phyloP scores from a whole-genome alignment of 2,888 invertebrate genomes.

The Pseudolycoriella hygida region DNA sequence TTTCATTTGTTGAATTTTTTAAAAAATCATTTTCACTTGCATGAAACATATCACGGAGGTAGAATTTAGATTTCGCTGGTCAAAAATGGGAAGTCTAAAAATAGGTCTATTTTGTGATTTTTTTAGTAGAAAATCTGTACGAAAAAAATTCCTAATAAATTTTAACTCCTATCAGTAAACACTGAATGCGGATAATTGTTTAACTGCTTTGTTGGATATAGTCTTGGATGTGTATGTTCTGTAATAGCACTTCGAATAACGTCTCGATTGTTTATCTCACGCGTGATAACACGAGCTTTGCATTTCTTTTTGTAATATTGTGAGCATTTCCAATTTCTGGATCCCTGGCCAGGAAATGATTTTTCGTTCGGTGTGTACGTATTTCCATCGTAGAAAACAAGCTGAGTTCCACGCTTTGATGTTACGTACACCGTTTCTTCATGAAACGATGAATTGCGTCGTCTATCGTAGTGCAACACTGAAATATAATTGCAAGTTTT shows the following conservation, averaged over 20 bases:
- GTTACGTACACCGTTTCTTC: constrained; percentile 6
- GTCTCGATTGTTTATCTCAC: not conserved
- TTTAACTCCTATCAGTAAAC: too few relatives aligned
- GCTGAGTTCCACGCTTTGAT: constrained; percentile 15
- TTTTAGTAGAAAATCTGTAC: too few relatives aligned
- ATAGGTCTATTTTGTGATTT: too few relatives aligned
- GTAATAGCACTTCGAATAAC: not conserved
- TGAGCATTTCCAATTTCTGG: constrained; percentile 27
- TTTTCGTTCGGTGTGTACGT: constrained; percentile 28
- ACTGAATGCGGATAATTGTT: not conserved
- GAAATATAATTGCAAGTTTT: too few relatives aligned
- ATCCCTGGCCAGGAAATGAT: constrained; percentile 18
- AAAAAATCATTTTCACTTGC: too few relatives aligned
- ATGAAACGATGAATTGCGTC: too few relatives aligned
- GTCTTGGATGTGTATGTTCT: constrained; percentile 3
- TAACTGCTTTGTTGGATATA: not conserved
- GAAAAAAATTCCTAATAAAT: too few relatives aligned
- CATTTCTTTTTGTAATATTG: constrained; percentile 27
- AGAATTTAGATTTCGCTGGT: too few relatives aligned
- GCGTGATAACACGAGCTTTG: constrained; percentile 10
- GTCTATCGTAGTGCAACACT: too few relatives aligned
- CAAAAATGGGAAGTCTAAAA: too few relatives aligned
- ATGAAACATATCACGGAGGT: too few relatives aligned
- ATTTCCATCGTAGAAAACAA: constrained; percentile 18
- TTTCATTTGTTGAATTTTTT: too few relatives aligned